Conservation (phyloP, 2,797 vertebrate species). For the Botia kubotai region DNA sequence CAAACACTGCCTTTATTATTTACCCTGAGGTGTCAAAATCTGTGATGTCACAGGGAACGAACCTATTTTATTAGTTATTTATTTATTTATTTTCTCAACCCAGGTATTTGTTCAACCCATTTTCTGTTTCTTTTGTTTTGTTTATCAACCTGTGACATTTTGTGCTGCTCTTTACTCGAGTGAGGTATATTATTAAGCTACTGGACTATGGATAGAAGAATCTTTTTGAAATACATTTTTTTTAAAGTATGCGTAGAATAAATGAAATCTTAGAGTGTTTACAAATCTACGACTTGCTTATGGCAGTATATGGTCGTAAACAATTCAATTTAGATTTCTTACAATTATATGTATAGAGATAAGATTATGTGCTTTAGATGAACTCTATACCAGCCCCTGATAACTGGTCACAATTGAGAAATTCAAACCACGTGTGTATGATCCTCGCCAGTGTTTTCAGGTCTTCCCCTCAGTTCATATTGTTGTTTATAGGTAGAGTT, state of each 20-base stretch:
- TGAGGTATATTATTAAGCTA: slow-evolving; percentile 1
- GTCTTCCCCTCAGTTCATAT: neutral
- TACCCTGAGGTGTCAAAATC: slow-evolving; percentile 22
- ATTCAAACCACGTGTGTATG: neutral
- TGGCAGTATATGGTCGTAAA: neutral
- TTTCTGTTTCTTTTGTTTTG: neutral
- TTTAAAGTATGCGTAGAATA: neutral
- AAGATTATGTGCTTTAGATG: too few species aligned
- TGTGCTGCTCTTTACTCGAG: neutral
- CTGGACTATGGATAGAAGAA: neutral
- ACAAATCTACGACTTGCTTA: too few species aligned
- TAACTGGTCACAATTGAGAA: neutral
- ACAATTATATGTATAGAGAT: too few species aligned
- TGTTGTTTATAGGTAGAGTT: slow-evolving; percentile 37
- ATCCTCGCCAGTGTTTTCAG: neutral
- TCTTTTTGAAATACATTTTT: neutral
- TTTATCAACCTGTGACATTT: neutral
- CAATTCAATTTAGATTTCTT: too few species aligned
- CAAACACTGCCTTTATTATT: slow-evolving; percentile 32
- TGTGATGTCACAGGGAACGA: neutral
- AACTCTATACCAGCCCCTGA: neutral
- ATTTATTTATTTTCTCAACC: neutral
- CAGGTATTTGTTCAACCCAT: neutral
- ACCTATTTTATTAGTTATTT: neutral
- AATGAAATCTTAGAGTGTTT: too few species aligned